Conservation (phyloP, 2,888 invertebrate genomes). For the Caenorhabditis angaria region DNA sequence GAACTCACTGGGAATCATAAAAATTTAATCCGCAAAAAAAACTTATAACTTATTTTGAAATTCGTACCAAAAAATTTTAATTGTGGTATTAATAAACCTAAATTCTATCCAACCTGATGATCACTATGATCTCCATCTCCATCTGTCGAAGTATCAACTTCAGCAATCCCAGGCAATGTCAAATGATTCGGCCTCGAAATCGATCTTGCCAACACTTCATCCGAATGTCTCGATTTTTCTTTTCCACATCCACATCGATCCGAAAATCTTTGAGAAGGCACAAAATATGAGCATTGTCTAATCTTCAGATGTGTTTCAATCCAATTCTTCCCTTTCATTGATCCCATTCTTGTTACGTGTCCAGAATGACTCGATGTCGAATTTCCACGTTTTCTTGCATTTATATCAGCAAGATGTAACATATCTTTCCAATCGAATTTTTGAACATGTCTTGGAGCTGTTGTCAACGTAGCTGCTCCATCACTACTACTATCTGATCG, state of each 20-base stretch:
- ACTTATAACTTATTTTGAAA: too few relatives aligned
- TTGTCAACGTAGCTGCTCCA: constrained; percentile 27
- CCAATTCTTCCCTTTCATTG: constrained; percentile 77
- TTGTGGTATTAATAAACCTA: background rate
- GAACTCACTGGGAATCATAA: too few relatives aligned
- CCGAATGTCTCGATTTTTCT: constrained; percentile 41
- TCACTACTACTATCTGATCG: constrained; percentile 18
- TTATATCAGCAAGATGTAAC: constrained; percentile 48
- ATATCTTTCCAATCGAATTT: constrained; percentile 60
- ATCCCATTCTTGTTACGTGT: constrained; percentile 32
- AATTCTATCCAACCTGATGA: background rate
- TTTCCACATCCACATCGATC: constrained; percentile 56
- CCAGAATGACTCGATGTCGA: constrained; percentile 42
- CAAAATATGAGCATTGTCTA: constrained; percentile 89
- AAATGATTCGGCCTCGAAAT: constrained; percentile 19
- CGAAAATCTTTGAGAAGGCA: constrained; percentile 73
- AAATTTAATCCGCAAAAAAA: too few relatives aligned
- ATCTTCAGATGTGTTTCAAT: constrained; percentile 92
- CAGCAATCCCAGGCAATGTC: constrained; percentile 37
- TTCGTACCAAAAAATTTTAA: too few relatives aligned
- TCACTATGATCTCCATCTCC: constrained; percentile 28
- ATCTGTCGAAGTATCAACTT: constrained; percentile 26
- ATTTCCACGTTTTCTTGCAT: constrained; percentile 41
- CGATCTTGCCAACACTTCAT: constrained; percentile 32
- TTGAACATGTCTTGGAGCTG: constrained; percentile 55